Base-by-base conservation (phyloP, 2,888 invertebrate genomes). In the Spisula subtruncata region DNA sequence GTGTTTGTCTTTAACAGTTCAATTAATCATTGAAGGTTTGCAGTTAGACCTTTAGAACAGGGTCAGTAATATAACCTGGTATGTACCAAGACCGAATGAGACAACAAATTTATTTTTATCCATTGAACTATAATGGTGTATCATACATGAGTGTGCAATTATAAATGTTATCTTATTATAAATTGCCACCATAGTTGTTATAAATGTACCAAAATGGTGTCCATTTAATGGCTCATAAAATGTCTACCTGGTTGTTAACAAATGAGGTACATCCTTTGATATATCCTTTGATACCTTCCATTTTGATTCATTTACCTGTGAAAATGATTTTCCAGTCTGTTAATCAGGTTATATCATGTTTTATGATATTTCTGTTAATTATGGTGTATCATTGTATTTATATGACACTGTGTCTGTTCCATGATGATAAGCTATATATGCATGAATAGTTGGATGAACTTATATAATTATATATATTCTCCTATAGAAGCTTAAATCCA, bases 301-400 rank as follows among this genome's bases (percentile, higher is more conserved):
- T 56, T 56, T 18, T 25, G 60, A 25, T 66, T 10, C 60, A 25
- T 66, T 10, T 66, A 79, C 18, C 79, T 35, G 79, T 79, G 79
- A 79, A 79, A 79, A 46, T 79, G 79, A 41, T 79, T 79, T 41
- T 10, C 35, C 35, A 46, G 79, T 79, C 79, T 79, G n/a, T 0
- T 20, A 20, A n/a, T 20, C 35, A 5, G 35, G 35, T 79, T 79
- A 41, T 79, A 18, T 46, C 35, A 79, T 79, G n/a, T 79, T 41
- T 41, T 79, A 46, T 79, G 5, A n/a, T 29, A 71, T 25, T 25
- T 29, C 71, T 71, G 12, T 46, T 79, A 46, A 35, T 79, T 79
- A 20, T 79, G 35, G 79, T 79, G 14, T 41, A 32, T 79, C 4
- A 18, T 5, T 25, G 12, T 25, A 5, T 25, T 66, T 66, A 25